These are phyloP conservation scores for Drymodes brunneopygia DNA, from an alignment of 2,113 vertebrate species.

Conservation along the genomic window DNA sequence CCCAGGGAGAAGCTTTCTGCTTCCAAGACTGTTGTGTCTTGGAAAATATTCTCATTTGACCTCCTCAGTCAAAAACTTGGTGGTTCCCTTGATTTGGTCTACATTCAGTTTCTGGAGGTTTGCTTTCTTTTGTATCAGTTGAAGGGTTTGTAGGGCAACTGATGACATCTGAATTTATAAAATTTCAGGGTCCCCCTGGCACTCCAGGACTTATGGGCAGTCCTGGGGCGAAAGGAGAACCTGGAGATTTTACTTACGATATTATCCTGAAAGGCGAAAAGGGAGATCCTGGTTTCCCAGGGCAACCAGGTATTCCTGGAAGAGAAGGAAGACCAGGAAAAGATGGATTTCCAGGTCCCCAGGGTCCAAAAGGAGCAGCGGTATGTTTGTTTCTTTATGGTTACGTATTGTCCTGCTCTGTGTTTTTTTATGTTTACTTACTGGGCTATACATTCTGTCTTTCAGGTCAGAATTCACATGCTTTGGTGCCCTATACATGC, in stretches of 20 bases:
- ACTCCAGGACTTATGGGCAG: constrained; percentile 80
- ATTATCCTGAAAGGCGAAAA: constrained; percentile 87
- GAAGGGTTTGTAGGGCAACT: background rate
- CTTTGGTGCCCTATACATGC: background rate
- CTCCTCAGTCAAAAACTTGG: background rate
- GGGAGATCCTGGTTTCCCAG: constrained; percentile 80
- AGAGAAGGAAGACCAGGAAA: constrained; percentile 81
- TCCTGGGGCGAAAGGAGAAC: constrained; percentile 88
- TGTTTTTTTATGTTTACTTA: background rate
- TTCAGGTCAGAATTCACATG: background rate
- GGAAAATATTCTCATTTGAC: background rate
- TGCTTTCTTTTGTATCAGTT: background rate
- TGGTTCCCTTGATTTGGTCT: background rate
- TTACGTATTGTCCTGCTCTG: background rate
- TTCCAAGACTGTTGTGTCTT: background rate
- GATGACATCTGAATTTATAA: background rate
- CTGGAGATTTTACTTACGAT: constrained; percentile 84
- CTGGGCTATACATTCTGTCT: background rate
- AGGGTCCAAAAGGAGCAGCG: constrained; percentile 85
- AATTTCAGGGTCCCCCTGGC: constrained; percentile 79
- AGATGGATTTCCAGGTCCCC: constrained; percentile 81
- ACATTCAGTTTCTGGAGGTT: background rate
- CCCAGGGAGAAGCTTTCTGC: background rate
- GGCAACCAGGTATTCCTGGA: constrained; percentile 79
- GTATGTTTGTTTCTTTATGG: constrained; percentile 70